Percentiles rank a stretch among this genome's conserved stretches.
Conservation (phyloP, 1,140 invertebrate genomes). For the Chironomus tepperi region DNA sequence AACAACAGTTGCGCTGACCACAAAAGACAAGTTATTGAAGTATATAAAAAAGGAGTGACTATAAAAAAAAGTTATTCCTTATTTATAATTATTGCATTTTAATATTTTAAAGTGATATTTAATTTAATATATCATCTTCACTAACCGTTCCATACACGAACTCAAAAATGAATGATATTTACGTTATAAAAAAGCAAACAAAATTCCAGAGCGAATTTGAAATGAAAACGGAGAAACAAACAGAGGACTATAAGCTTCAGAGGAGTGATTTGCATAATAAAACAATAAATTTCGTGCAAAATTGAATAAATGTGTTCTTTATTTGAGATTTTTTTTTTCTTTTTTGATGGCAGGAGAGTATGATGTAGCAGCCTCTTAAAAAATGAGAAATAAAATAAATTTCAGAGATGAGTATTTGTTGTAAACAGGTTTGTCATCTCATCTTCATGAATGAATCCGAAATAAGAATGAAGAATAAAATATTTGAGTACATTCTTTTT, state of each 20-base stretch:
- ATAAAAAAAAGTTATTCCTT: neutral
- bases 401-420: neutral
- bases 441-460: neutral
- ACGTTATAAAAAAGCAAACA: neutral
- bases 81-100: constrained; percentile 23
- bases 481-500: too few relatives aligned
- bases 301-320: constrained; percentile 24
- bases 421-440: neutral
- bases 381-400: too few relatives aligned
- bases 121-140: neutral
- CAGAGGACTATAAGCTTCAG: neutral
- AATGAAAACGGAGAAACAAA: neutral
- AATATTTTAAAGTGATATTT: constrained; percentile 11
- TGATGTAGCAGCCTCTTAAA: too few relatives aligned
- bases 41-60: too few relatives aligned
- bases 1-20: too few relatives aligned
- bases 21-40: too few relatives aligned
- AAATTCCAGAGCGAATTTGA: constrained; percentile 7
- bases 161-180: neutral
- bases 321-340: neutral
- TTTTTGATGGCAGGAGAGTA: neutral
- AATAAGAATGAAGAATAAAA: neutral
- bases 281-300: constrained; percentile 14
- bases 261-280: constrained; percentile 12
- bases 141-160: neutral